phyloP scores from a whole-genome alignment of 1,140 invertebrate genomes.

The Neodiprion virginianus region DNA sequence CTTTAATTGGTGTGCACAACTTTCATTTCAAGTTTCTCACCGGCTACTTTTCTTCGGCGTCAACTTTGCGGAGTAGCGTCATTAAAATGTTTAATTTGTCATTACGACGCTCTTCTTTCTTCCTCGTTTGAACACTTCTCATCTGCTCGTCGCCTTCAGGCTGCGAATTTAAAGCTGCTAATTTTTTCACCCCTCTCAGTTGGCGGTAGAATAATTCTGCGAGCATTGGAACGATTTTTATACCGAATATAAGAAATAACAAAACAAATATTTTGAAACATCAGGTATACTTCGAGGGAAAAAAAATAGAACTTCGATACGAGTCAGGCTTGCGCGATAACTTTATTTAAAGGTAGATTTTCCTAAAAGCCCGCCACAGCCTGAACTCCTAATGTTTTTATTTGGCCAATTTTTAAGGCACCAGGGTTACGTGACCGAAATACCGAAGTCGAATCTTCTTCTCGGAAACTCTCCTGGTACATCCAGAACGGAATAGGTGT shows the following conservation, averaged over 20 bases:
- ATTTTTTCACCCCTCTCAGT: no score
- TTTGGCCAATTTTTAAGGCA: not conserved
- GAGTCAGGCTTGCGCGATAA: not conserved
- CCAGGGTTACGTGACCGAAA: not conserved
- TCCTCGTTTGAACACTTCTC: no score
- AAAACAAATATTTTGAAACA: no score
- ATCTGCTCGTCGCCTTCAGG: no score
- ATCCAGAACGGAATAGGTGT: not conserved
- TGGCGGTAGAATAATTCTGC: no score
- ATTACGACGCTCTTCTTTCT: not conserved
- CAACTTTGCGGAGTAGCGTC: not conserved
- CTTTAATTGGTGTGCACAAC: not conserved
- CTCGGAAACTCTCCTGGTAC: not conserved
- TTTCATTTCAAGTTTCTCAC: not conserved
- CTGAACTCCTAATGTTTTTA: not conserved
- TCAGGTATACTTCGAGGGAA: not conserved
- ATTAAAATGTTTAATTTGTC: conserved; percentile 8
- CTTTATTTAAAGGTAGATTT: not conserved
- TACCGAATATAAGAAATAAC: no score
- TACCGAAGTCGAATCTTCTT: not conserved
- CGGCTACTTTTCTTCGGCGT: not conserved
- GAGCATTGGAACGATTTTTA: no score
- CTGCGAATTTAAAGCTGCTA: no score
- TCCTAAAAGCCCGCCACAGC: not conserved
- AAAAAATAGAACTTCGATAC: not conserved